These are phyloP conservation scores for Nysson spinosus DNA, from an alignment of 2,888 invertebrate genomes.

Conservation along the genomic window DNA sequence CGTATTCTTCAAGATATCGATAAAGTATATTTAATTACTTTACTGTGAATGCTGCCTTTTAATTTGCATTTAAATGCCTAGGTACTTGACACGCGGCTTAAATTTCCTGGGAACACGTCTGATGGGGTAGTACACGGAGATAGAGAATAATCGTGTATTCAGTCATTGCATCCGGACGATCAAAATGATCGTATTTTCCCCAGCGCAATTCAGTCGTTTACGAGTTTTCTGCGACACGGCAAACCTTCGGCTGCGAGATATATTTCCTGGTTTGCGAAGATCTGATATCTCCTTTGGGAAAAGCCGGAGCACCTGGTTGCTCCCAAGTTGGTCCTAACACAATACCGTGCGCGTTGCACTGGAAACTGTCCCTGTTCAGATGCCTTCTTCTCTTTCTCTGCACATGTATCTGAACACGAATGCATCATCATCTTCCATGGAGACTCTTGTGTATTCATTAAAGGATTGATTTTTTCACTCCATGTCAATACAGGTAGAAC, in stretches of 20 bases:
- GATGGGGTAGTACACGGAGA: neutral
- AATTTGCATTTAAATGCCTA: no score
- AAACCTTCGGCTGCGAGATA: conserved; percentile 54
- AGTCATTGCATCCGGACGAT: conserved; percentile 4
- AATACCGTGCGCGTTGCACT: conserved; percentile 40
- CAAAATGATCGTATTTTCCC: conserved; percentile 35
- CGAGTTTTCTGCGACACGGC: conserved; percentile 48
- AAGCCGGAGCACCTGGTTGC: conserved; percentile 55
- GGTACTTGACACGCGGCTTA: no score
- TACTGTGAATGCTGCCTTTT: no score
- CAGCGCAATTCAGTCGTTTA: conserved; percentile 42
- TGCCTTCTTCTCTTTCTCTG: conserved; percentile 18
- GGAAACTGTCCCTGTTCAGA: conserved; percentile 43
- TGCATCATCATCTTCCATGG: conserved; percentile 14
- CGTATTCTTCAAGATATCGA: no score
- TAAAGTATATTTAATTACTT: no score
- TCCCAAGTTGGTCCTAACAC: conserved; percentile 60
- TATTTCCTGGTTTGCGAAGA: conserved; percentile 53
- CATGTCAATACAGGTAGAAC: no score
- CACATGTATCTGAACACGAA: conserved; percentile 12
- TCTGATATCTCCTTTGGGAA: conserved; percentile 58
- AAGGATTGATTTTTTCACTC: conserved; percentile 14
- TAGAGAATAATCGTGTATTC: conserved; percentile 8
- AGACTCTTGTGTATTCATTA: conserved; percentile 3
- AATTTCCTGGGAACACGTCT: neutral